phyloP scores from a whole-genome alignment of 2,113 vertebrate genomes.

The Gallinago jamesoni region DNA sequence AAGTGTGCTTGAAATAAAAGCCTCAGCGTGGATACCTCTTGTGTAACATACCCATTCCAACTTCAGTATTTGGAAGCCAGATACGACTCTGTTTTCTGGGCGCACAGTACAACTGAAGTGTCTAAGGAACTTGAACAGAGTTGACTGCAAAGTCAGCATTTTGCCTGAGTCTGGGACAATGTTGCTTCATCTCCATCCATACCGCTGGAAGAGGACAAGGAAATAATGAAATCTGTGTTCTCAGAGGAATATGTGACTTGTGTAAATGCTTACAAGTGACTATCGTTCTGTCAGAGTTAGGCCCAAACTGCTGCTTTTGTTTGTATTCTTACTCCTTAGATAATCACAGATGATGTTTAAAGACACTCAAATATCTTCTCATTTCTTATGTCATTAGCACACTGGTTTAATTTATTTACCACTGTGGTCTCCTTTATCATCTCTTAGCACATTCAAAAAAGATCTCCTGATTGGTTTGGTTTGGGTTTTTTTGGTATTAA shows the following conservation, averaged over 20 bases:
- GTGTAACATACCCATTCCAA: background rate
- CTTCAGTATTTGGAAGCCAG: background rate
- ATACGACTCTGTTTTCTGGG: background rate
- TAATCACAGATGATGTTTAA: background rate
- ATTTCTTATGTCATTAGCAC: background rate
- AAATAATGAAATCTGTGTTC: background rate
- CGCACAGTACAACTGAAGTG: background rate
- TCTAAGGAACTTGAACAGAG: background rate
- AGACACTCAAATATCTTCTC: background rate
- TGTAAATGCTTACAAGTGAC: background rate
- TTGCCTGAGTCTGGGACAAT: background rate
- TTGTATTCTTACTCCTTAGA: background rate
- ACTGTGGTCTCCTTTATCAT: background rate
- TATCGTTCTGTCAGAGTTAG: background rate
- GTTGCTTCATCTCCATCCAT: background rate
- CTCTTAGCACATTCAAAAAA: background rate
- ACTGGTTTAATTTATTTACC: background rate
- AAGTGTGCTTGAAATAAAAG: background rate
- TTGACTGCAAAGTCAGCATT: background rate
- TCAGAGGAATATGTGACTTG: background rate
- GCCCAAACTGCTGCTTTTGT: background rate
- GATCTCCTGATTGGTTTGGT: background rate
- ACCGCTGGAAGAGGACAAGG: background rate
- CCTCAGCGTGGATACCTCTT: background rate
- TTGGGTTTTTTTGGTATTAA: background rate